Evolutionary conservation across 2,113 vertebrate genomes (phyloP), one percentile per base, ranked within the genome.

Genomic region (Sander vitreus): DNA sequence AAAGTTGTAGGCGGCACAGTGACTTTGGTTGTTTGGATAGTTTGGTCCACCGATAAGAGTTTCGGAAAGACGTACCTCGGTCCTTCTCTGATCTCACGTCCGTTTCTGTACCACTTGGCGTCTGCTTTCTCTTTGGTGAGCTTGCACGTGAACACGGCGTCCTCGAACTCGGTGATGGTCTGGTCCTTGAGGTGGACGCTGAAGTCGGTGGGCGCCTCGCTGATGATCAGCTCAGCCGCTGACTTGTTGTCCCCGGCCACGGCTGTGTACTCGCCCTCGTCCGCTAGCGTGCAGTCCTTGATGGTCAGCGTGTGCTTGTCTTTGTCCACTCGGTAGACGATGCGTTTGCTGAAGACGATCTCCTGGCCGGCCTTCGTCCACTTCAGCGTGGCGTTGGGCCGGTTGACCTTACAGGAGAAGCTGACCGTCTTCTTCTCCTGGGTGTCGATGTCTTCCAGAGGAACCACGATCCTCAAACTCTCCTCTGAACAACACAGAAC

Each of bases 381-480:
- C 60, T 96, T 97, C 54, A 99, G 93, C 0, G 95, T 99, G 68
- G 95, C 97, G 25, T 97, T 97, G 71, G 94, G 96, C 85, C 96
- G 95, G 92, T 99, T 99, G 69, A 99, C 98, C 93, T 99, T 99
- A 86, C 98, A 99, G 89, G 96, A 96, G 96, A 99, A 99, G 58
- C 95, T 97, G 82, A 97, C 95, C 0, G 96, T 96, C 81, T 96
- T 99, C 94, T 99, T 99, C 91, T 99, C 98, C 95, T 98, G 98
- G 30, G 98, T 99, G 94, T 99, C 98, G 63, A 97, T 94, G 84
- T 99, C 98, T 92, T 98, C 96, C 83, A 97, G 96, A 72, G 98
- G 98, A 59, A 97, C 97, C 79, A 98, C 70, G 53, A 99, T 98
- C 92, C 91, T 96, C 74, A 99, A 96, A 79, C 97, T 97, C 91